Conservation (phyloP, 2,888 invertebrate genomes). For the Sceliomorpha sp. region DNA sequence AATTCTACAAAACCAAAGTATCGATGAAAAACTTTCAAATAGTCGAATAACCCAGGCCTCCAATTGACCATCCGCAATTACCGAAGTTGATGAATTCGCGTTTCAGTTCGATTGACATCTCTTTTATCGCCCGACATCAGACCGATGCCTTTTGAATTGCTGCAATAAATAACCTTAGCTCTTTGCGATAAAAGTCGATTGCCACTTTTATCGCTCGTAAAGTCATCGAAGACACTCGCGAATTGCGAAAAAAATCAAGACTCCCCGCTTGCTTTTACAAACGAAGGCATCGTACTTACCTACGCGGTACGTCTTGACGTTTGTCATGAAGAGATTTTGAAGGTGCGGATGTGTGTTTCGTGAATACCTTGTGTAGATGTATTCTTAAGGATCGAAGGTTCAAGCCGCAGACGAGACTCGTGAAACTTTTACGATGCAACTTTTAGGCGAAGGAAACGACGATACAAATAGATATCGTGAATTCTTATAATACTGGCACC, state of each 20-base stretch:
- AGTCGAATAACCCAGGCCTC: too few relatives aligned
- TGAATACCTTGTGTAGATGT: not conserved
- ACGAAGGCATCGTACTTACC: too few relatives aligned
- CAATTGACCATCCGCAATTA: conserved; percentile 27
- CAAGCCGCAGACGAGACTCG: not conserved
- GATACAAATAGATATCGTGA: conserved; percentile 14
- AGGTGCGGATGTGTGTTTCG: not conserved
- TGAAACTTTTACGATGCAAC: conserved; percentile 9
- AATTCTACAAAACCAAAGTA: too few relatives aligned
- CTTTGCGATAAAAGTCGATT: conserved; percentile 31
- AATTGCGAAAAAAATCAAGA: conserved; percentile 4
- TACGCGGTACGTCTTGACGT: not conserved
- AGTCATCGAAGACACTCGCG: conserved; percentile 24
- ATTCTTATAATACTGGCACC: conserved; percentile 11
- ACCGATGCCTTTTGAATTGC: conserved; percentile 25
- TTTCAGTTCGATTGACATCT: conserved; percentile 32
- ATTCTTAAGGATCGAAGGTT: not conserved
- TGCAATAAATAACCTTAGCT: conserved; percentile 33
- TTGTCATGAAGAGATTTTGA: too few relatives aligned
- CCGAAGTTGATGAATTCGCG: conserved; percentile 31
- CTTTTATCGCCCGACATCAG: conserved; percentile 26
- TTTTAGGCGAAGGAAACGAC: conserved; percentile 24
- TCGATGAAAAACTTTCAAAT: too few relatives aligned
- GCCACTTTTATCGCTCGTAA: conserved; percentile 29
- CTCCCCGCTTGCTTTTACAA: too few relatives aligned